These are phyloP conservation scores for Sinocyclocheilus anophthalmus DNA, from an alignment of 2,113 vertebrate genomes.

Conservation along the genomic window DNA sequence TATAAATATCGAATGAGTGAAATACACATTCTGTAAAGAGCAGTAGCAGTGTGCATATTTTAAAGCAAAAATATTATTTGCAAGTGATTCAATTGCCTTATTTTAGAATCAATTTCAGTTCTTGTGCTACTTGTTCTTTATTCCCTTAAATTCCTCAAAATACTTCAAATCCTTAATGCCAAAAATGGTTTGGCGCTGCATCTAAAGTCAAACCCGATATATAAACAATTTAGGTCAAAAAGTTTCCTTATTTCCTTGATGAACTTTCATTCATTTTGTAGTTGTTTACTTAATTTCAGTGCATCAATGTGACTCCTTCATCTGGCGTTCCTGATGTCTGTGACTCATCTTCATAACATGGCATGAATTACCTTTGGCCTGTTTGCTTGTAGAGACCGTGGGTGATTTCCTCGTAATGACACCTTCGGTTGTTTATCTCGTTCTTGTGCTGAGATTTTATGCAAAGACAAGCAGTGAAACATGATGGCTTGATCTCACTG, in stretches of 20 bases:
- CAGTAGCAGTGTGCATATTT: background rate
- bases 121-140: background rate
- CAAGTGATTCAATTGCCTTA: background rate
- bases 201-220: background rate
- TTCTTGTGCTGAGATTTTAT: background rate
- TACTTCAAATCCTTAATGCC: background rate
- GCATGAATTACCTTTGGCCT: background rate
- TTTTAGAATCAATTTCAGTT: too few relatives aligned
- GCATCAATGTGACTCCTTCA: background rate
- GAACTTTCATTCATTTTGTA: background rate
- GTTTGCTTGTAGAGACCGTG: background rate
- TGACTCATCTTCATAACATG: background rate
- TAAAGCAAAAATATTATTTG: background rate
- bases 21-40: background rate
- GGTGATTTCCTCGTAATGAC: background rate
- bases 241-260: background rate
- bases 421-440: conserved; percentile 4
- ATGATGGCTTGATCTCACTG: background rate
- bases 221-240: background rate
- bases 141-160: background rate
- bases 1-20: background rate
- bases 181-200: background rate
- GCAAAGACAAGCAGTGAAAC: background rate
- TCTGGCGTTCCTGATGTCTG: background rate
- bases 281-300: background rate